These are phyloP conservation scores for Paedocypris sp. DNA, from an alignment of 2,113 vertebrate species.

Conservation along the genomic window DNA sequence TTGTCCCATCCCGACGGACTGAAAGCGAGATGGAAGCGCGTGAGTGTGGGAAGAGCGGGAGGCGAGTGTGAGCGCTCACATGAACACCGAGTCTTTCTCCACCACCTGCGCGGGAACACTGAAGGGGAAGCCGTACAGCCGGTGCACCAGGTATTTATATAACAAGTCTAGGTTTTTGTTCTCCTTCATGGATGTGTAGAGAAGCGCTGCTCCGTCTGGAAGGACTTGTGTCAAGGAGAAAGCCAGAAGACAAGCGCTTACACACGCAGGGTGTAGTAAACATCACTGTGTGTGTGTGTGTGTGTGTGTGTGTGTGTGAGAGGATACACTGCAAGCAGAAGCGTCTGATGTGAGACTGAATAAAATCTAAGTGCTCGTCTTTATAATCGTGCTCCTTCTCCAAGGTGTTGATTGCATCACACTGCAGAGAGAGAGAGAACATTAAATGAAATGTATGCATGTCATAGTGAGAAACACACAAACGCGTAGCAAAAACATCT, in stretches of 20 bases:
- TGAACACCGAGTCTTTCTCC: conserved; percentile 96
- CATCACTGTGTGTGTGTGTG: background rate
- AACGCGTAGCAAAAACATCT: too few species aligned
- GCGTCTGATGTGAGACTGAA: conserved; percentile 88
- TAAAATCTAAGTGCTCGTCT: conserved; percentile 97
- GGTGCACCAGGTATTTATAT: conserved; percentile 97
- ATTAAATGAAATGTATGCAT: too few species aligned
- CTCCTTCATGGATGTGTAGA: conserved; percentile 98
- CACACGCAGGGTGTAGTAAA: background rate
- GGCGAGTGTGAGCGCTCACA: conserved; percentile 75
- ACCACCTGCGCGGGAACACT: conserved; percentile 84
- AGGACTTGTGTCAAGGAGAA: conserved; percentile 64
- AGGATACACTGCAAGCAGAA: conserved; percentile 99
- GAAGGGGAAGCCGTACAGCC: conserved; percentile 92
- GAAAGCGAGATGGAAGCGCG: too few species aligned
- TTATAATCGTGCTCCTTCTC: conserved; percentile 98
- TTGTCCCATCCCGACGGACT: conserved; percentile 99
- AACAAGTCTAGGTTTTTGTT: conserved; percentile 95
- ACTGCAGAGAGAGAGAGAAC: conserved; percentile 58
- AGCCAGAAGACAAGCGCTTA: background rate
- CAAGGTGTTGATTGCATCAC: conserved; percentile 89
- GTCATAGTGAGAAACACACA: too few species aligned
- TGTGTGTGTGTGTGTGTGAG: conserved; percentile 22
- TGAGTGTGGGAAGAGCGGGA: too few species aligned
- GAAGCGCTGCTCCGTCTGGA: conserved; percentile 86